Percentiles rank a stretch among this genome's conserved stretches.
These are phyloP conservation scores for Subanguina moxae DNA, from an alignment of 1,140 invertebrate species.

Conservation along the genomic window DNA sequence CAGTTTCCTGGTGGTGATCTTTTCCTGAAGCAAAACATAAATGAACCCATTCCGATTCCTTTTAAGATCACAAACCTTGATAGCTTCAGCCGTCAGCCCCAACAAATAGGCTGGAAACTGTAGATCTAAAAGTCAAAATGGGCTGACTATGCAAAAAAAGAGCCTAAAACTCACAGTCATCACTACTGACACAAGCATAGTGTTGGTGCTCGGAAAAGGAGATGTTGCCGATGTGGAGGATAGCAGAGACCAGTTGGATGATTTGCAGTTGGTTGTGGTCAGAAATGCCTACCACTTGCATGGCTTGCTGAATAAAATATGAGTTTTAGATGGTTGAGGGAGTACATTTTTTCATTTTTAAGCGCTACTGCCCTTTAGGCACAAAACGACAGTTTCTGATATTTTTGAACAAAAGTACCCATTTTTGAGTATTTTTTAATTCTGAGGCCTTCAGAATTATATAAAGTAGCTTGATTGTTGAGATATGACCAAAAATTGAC, in stretches of 20 bases:
- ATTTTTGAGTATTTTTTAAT: too few relatives aligned
- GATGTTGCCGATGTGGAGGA: conserved; percentile 72
- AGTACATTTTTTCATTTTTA: too few relatives aligned
- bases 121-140: conserved; percentile 64
- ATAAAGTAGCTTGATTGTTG: too few relatives aligned
- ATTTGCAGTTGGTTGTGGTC: conserved; percentile 66
- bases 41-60: neutral
- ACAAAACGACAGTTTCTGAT: conserved; percentile 19
- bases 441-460: too few relatives aligned
- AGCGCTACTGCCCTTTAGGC: too few relatives aligned
- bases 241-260: conserved; percentile 67
- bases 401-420: too few relatives aligned
- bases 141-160: conserved; percentile 5
- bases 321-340: too few relatives aligned
- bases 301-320: conserved; percentile 64
- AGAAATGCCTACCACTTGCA: conserved; percentile 69
- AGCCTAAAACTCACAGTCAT: conserved; percentile 64
- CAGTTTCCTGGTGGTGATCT: conserved; percentile 65
- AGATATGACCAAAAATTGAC: too few relatives aligned
- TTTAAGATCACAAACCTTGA: conserved; percentile 60
- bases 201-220: conserved; percentile 68
- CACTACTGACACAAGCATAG: conserved; percentile 67
- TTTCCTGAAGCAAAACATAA: conserved; percentile 18
- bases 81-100: conserved; percentile 65
- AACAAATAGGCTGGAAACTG: conserved; percentile 69